Evolutionary conservation across 2,113 vertebrate genomes (phyloP), one percentile per base, ranked within the genome.

Genomic region (Alosa alosa): DNA sequence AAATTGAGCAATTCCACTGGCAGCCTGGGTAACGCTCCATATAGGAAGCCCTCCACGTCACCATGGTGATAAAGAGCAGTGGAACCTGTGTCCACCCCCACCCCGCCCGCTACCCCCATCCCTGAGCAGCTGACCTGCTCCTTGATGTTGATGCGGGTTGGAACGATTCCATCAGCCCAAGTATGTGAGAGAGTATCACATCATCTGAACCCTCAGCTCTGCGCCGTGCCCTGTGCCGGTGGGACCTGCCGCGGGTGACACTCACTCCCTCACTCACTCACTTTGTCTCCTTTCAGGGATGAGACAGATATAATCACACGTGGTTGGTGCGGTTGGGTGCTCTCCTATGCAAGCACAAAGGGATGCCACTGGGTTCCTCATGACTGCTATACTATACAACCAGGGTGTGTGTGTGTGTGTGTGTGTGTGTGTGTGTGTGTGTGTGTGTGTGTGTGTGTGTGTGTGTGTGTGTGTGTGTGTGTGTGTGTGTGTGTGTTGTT

Each of bases 151-250:
- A 94, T 94, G 84, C 46, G 91, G 93, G 94, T 85, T 78, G 47
- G 55, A 75, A 89, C 85, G 95, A 95, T 94, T 25, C 64, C 93
- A 95, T 95, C 94, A 84, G 84, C 84, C 82, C 55, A 92, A 91
- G 93, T 94, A 94, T 92, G 90, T 92, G 91, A 92, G 72, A 36
- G 86, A 90, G 90, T 94, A 94, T 95, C 93, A 88, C 83, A 92
- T 88, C 90, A 93, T 93, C 92, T 94, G 90, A 94, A 92, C 92
- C 92, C 90, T 92, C 90, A 91, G 90, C 90, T 91, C 10, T 85
- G 83, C 81, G 72, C 90, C 88, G 86, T 88, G 84, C 81, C 87
- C 85, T 88, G 55, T 68, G 45, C 86, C 88, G 68, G 88, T 49
- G 89, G 86, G 86, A 86, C 84, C 39, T 68, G 88, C 86, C 88